phyloP scores from a whole-genome alignment of 37 sponge, comb jelly and placozoan species.

The Eunapius fragilis region DNA sequence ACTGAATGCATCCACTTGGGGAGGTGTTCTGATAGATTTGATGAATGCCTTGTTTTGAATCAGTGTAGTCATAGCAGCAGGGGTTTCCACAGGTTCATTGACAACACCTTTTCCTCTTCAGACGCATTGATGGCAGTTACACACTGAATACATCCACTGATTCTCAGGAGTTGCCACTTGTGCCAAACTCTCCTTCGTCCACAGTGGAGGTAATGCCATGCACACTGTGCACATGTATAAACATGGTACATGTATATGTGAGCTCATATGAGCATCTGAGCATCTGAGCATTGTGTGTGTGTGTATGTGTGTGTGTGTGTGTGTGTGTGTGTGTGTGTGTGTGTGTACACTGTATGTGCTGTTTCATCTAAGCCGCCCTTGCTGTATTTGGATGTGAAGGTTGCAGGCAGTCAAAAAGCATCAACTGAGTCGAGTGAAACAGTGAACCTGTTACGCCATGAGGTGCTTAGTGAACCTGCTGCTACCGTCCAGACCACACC shows the following conservation, averaged over 20 bases:
- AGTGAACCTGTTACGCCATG: neutral
- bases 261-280: neutral
- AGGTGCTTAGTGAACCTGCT: neutral
- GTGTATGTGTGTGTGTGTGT: neutral
- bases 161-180: neutral
- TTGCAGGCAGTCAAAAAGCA: neutral
- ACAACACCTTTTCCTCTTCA: neutral
- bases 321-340: neutral
- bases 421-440: neutral
- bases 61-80: too few species aligned
- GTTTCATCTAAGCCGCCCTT: neutral
- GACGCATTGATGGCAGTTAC: neutral
- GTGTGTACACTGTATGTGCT: neutral
- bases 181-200: neutral
- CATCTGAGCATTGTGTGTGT: neutral
- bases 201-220: neutral
- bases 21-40: too few species aligned
- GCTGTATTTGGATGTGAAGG: neutral
- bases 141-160: neutral
- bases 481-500: neutral
- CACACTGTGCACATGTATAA: neutral
- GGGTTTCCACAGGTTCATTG: neutral
- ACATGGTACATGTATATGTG: neutral
- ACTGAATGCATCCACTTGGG: too few species aligned
- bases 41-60: too few species aligned